Evolutionary conservation across 2,113 vertebrate genomes (phyloP).

Genomic region (Lichenostomus cassidix): DNA sequence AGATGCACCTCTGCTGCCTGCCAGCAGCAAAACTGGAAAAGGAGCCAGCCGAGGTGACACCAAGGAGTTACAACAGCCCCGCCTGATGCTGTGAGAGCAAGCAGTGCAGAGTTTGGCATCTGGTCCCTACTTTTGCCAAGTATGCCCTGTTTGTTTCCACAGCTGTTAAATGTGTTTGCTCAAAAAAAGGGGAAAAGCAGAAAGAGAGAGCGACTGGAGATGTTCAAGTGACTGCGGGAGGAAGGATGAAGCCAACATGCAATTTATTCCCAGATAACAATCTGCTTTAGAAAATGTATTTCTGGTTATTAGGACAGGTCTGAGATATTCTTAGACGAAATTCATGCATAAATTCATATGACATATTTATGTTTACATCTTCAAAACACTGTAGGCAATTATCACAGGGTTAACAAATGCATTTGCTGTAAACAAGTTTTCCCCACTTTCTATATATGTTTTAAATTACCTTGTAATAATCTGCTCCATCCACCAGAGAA

Average conservation of each 20-base stretch:
- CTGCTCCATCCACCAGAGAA: constrained; percentile 12
- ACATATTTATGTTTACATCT: constrained; percentile 34
- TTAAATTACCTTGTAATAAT: constrained; percentile 42
- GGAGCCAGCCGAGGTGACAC: constrained; percentile 64
- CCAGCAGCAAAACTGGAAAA: constrained; percentile 35
- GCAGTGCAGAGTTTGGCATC: constrained; percentile 68
- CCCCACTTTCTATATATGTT: background rate
- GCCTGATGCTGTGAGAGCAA: constrained; percentile 51
- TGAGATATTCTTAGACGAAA: constrained; percentile 15
- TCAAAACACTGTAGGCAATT: constrained; percentile 53
- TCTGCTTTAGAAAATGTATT: constrained; percentile 58
- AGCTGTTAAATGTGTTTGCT: constrained; percentile 73
- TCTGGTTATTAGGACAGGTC: constrained; percentile 49
- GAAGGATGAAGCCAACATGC: constrained; percentile 36
- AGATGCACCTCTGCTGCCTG: constrained; percentile 57
- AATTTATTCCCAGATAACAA: constrained; percentile 59
- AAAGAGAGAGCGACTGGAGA: constrained; percentile 27
- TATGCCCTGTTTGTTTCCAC: constrained; percentile 76
- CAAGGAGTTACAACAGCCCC: constrained; percentile 51
- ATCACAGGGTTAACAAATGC: constrained; percentile 44
- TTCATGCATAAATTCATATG: constrained; percentile 33
- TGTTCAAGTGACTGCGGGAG: constrained; percentile 7
- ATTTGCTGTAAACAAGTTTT: constrained; percentile 41
- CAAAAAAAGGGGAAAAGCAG: constrained; percentile 6
- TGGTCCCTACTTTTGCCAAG: constrained; percentile 75